Conservation (phyloP, 64 coral and sea anemone genomes). For the Trachythela sp. region DNA sequence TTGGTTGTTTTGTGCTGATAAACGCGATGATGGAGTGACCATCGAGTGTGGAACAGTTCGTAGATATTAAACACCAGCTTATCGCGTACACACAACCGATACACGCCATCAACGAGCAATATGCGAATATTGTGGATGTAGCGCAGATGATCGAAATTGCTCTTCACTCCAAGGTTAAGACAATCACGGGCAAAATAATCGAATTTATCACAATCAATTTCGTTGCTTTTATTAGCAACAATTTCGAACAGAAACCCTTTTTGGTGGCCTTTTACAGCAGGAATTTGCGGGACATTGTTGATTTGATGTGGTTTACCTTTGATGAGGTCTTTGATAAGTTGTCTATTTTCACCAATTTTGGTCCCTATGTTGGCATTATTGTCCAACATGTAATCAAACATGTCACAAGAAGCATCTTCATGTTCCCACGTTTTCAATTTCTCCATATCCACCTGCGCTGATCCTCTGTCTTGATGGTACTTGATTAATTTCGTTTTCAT, state of each 20-base stretch:
- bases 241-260: slow-evolving; percentile 59
- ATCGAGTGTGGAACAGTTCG: slow-evolving; percentile 84
- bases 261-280: neutral
- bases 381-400: slow-evolving; percentile 76
- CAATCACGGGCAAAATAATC: slow-evolving; percentile 98
- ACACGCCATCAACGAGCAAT: slow-evolving; percentile 58
- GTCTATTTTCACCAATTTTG: slow-evolving; percentile 42
- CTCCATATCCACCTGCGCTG: neutral
- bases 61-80: slow-evolving; percentile 89
- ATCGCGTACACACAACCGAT: slow-evolving; percentile 78
- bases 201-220: slow-evolving; percentile 95
- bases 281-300: neutral
- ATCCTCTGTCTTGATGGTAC: neutral
- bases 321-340: slow-evolving; percentile 85
- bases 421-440: neutral
- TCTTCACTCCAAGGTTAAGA: slow-evolving; percentile 73
- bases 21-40: slow-evolving; percentile 70
- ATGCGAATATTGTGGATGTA: slow-evolving; percentile 86
- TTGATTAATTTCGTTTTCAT: neutral
- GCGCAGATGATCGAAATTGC: slow-evolving; percentile 88
- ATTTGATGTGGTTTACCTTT: neutral
- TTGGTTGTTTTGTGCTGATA: slow-evolving; percentile 98
- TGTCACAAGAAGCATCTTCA: neutral
- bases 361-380: slow-evolving; percentile 41
- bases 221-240: slow-evolving; percentile 97